These are phyloP conservation scores for Steatornis caripensis DNA, from an alignment of 2,113 vertebrate genomes.

Conservation along the genomic window DNA sequence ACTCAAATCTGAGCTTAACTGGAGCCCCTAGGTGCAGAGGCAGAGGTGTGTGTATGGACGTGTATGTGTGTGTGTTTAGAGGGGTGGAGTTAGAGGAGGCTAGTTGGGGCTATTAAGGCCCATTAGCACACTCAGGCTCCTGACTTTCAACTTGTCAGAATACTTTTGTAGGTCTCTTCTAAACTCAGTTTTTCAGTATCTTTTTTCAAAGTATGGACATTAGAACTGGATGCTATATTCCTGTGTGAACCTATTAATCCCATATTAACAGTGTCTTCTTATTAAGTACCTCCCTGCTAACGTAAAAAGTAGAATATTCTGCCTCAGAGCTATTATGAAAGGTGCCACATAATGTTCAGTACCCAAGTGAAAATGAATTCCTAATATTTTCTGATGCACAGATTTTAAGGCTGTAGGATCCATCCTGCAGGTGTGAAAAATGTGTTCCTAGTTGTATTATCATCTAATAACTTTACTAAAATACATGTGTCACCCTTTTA, in stretches of 20 bases:
- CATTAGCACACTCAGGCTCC: neutral
- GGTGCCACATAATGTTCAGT: neutral
- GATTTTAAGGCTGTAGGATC: neutral
- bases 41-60: too few relatives aligned
- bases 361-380: neutral
- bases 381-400: neutral
- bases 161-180: neutral
- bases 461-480: neutral
- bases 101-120: neutral
- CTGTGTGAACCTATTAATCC: neutral
- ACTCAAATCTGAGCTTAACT: neutral
- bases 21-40: too few relatives aligned
- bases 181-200: neutral
- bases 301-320: neutral
- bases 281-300: neutral
- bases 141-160: neutral
- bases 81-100: fast-evolving
- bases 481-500: neutral
- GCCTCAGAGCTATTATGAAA: neutral
- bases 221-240: neutral
- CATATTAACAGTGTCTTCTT: neutral
- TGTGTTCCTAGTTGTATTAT: neutral
- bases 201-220: neutral
- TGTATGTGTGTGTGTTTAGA: fast-evolving
- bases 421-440: neutral